Conservation (phyloP, 2,113 vertebrate species). For the Ceuthmochares aereus region DNA sequence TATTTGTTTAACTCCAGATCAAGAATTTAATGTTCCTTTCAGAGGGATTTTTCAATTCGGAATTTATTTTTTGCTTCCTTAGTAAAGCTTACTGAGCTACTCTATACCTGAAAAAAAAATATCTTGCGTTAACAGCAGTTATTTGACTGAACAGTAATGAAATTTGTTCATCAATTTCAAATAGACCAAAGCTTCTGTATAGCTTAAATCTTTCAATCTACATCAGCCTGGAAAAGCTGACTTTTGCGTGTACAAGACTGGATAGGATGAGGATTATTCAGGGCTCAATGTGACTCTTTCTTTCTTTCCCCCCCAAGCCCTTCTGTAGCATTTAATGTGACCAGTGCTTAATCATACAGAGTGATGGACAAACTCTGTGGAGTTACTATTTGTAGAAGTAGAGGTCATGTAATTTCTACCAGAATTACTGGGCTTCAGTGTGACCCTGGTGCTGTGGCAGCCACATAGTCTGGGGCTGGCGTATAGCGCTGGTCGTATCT, state of each 20-base stretch:
- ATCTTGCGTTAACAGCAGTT: background rate
- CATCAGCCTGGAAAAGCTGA: background rate
- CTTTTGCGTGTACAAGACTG: background rate
- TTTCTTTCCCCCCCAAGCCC: background rate
- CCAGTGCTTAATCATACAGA: background rate
- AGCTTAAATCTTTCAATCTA: slow-evolving; percentile 35
- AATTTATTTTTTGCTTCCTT: slow-evolving; percentile 6
- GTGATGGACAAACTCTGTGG: background rate
- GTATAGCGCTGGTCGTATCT: fast-evolving
- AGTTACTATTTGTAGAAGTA: background rate
- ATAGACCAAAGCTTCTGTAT: slow-evolving; percentile 5
- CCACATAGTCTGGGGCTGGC: background rate
- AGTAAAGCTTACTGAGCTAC: background rate
- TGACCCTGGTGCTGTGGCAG: background rate
- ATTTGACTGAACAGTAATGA: slow-evolving; percentile 8
- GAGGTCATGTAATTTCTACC: background rate
- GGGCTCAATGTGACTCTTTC: background rate
- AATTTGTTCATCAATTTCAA: slow-evolving; percentile 50
- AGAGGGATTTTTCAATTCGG: background rate
- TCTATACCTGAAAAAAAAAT: background rate
- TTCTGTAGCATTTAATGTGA: background rate
- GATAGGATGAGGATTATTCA: slow-evolving; percentile 10
- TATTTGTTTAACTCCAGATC: background rate
- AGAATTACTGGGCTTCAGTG: background rate
- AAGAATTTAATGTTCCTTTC: background rate